Evolutionary conservation across 2,113 vertebrate species (phyloP), one percentile per base, ranked within the genome.

Genomic region (Urocynchramus pylzowi): DNA sequence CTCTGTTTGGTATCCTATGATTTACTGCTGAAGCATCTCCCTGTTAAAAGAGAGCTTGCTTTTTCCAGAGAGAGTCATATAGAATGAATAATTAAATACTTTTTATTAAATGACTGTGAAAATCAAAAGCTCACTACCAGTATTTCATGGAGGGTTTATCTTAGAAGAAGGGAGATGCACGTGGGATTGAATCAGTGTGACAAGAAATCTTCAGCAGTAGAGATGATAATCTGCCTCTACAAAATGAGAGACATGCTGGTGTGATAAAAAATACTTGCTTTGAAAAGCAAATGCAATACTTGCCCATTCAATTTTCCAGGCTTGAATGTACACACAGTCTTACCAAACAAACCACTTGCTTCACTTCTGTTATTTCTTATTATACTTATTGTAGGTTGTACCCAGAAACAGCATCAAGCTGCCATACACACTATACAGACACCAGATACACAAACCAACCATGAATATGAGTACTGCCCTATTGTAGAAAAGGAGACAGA

Each of bases 41-140:
- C 27, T 83, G 69, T 85, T 91, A 69, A 79, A 60, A 70, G 37
- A 73, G 47, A 80, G 28, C 28, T 93, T 93, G 23, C 33, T 80
- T 5, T 95, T 88, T 95, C 68, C 79, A 84, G 64, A 69, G 89
- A 82, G 39, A n/a, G 27, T 86, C 7, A 20, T 93, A 28, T 35
- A 56, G 93, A 96, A 95, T 95, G 54, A 85, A 45, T 89, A 93
- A 95, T 83, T 45, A 93, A 71, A n/a, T 71, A 33, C 39, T 74
- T 93, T 91, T 94, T 95, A 94, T 97, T 96, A 95, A 90, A 93
- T 59, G 47, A 61, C 59, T 85, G 53, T 57, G 50, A 85, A 95
- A 96, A 94, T 85, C 30, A 91, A 90, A 95, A 89, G 76, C 59
- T 90, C 45, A 22, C 81, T 45, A 22, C 52, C 23, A 63, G 22